Percentiles rank a stretch among this genome's conserved stretches.
These are phyloP conservation scores for Embiotoca jacksoni DNA, from an alignment of 2,113 vertebrate genomes.

Conservation along the genomic window DNA sequence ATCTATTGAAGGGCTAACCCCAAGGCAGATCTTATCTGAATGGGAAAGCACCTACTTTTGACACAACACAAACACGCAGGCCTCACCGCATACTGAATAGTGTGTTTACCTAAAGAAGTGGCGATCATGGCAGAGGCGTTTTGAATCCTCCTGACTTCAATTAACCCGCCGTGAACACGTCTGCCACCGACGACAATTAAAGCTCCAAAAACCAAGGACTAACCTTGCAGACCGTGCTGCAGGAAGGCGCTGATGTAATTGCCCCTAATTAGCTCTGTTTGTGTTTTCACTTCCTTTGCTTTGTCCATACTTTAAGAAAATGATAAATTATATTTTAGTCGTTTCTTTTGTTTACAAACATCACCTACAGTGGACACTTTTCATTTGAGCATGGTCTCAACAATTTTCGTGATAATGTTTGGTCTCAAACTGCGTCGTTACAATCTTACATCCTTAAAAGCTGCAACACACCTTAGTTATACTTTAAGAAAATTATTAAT, in stretches of 20 bases:
- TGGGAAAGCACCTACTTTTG: constrained; percentile 38
- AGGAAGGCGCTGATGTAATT: constrained; percentile 46
- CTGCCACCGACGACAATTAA: constrained; percentile 66
- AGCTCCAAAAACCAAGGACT: constrained; percentile 51
- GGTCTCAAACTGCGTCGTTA: not conserved
- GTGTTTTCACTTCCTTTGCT: constrained; percentile 24
- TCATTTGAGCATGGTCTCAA: not conserved
- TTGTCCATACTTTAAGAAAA: constrained; percentile 28
- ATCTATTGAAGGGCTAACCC: constrained; percentile 73
- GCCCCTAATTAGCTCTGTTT: constrained; percentile 52
- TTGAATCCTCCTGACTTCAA: constrained; percentile 78
- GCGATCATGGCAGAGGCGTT: constrained; percentile 66
- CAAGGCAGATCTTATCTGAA: constrained; percentile 67
- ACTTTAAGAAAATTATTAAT: not conserved
- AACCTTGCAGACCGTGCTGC: constrained; percentile 30
- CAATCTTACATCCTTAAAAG: not conserved
- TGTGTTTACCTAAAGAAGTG: constrained; percentile 53
- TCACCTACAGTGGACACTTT: not conserved
- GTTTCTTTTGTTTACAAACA: constrained; percentile 18
- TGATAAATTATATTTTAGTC: constrained; percentile 4
- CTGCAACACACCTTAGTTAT: not conserved
- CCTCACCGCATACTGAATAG: constrained; percentile 42
- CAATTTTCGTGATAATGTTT: not conserved
- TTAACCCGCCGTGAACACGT: constrained; percentile 68
- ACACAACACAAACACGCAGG: constrained; percentile 14